These are phyloP conservation scores for Dasyprocta punctata DNA, from an alignment of 2,113 vertebrate genomes.

Conservation along the genomic window DNA sequence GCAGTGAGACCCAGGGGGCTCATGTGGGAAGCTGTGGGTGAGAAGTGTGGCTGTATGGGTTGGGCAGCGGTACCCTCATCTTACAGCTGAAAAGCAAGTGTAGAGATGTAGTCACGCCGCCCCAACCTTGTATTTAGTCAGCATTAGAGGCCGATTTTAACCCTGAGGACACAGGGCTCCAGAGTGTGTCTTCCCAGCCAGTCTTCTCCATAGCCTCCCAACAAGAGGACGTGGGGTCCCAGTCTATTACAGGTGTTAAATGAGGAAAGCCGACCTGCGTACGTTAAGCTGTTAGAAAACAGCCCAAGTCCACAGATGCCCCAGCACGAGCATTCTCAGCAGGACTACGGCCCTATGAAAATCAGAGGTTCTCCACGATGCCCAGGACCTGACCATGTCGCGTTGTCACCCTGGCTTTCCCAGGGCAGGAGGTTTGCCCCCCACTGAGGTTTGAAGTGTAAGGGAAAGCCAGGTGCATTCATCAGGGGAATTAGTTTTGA, in stretches of 20 bases:
- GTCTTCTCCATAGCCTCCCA: neutral
- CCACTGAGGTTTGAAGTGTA: conserved; percentile 41
- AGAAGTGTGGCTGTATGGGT: neutral
- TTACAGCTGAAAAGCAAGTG: neutral
- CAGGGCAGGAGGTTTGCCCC: neutral
- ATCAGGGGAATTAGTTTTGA: conserved; percentile 73
- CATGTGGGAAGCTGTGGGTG: neutral
- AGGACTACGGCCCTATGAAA: neutral
- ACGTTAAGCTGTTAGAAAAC: neutral
- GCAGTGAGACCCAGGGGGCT: neutral
- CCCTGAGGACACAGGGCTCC: neutral
- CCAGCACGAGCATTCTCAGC: neutral
- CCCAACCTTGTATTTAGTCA: neutral
- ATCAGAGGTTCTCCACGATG: neutral
- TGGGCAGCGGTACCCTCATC: neutral
- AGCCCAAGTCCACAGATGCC: neutral
- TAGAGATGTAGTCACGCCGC: neutral
- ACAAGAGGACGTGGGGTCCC: neutral
- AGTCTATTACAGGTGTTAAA: neutral
- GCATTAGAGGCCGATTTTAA: neutral
- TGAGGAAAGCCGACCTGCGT: neutral
- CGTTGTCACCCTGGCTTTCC: neutral
- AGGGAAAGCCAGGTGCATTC: conserved; percentile 70
- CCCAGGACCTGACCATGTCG: neutral
- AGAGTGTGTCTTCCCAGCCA: neutral